These are phyloP conservation scores for Hybos culiciformis DNA, from an alignment of 2,888 invertebrate species.

Conservation along the genomic window DNA sequence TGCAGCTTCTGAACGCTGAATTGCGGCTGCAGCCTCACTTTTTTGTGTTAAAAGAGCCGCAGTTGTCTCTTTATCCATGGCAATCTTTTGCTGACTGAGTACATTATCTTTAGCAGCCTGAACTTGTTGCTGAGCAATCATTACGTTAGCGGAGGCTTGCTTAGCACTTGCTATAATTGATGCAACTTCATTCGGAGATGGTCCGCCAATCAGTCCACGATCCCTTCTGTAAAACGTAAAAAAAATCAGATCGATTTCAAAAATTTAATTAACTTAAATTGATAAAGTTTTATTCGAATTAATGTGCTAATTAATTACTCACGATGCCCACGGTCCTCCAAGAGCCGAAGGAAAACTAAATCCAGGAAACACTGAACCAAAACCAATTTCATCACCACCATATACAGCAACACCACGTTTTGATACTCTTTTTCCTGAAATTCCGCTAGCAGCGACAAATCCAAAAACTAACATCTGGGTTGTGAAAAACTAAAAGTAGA, in stretches of 20 bases:
- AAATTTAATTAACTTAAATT: background rate
- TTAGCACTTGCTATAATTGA: slow-evolving; percentile 60
- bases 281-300: background rate
- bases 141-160: slow-evolving; percentile 55
- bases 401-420: slow-evolving; percentile 23
- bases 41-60: slow-evolving; percentile 49
- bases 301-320: background rate
- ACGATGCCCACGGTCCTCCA: background rate
- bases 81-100: slow-evolving; percentile 54
- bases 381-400: slow-evolving; percentile 12
- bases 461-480: no score
- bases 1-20: slow-evolving; percentile 51
- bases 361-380: background rate
- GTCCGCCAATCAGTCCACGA: slow-evolving; percentile 11
- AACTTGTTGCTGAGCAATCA: slow-evolving; percentile 58
- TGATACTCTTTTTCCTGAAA: slow-evolving; percentile 16
- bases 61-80: slow-evolving; percentile 58
- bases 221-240: background rate
- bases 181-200: slow-evolving; percentile 52
- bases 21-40: slow-evolving; percentile 52
- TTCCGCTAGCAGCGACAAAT: no score
- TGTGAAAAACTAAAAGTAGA: background rate
- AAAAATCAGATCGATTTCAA: background rate
- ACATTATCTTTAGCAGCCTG: slow-evolving; percentile 59
- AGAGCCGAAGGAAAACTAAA: background rate